Evolutionary conservation across 2,797 vertebrate genomes (phyloP).

Genomic region (Tapirus indicus): DNA sequence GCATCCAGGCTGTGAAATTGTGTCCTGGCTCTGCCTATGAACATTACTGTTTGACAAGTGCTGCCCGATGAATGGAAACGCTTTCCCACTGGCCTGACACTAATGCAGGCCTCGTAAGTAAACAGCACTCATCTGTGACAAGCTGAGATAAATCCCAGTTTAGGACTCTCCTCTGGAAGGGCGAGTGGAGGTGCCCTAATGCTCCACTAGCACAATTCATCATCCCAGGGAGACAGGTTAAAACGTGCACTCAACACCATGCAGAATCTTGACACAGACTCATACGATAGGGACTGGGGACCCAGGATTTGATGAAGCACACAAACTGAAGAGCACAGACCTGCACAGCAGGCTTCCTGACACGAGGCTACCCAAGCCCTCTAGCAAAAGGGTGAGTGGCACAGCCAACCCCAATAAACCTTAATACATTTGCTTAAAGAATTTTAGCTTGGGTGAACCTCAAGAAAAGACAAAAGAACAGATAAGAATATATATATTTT

Average conservation of each 20-base stretch:
- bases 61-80: neutral
- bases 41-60: neutral
- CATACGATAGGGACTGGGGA: neutral
- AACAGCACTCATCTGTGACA: constrained; percentile 29
- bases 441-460: neutral
- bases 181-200: neutral
- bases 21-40: neutral
- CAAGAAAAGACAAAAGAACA: neutral
- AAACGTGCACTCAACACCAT: neutral
- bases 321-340: neutral
- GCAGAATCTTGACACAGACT: neutral
- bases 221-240: neutral
- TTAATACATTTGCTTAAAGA: neutral
- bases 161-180: neutral
- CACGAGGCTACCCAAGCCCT: neutral
- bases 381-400: neutral
- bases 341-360: neutral
- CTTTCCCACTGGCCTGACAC: constrained; percentile 26
- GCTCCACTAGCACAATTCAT: neutral
- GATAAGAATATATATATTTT: too few species aligned
- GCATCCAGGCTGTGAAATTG: neutral
- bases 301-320: neutral
- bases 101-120: constrained; percentile 29
- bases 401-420: neutral
- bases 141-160: constrained; percentile 56